A percentile compares a stretch with the other conserved stretches of the same genome.
Evolutionary conservation across 2,113 vertebrate genomes (phyloP).

Genomic region (Anolis sagrei): DNA sequence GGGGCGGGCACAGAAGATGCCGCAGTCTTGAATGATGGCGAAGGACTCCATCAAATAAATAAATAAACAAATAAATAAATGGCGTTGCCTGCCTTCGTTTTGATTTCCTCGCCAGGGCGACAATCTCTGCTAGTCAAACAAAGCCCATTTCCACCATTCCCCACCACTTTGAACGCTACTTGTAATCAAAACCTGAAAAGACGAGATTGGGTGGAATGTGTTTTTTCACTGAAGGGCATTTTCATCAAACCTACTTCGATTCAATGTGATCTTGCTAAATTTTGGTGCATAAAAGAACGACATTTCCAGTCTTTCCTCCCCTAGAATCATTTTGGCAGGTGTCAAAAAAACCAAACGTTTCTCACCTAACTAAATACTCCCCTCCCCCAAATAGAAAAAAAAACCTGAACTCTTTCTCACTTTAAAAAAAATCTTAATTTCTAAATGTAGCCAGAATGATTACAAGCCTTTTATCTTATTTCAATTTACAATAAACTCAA

Average conservation of each 20-base stretch:
- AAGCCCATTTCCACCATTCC: neutral
- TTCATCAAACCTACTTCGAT: neutral
- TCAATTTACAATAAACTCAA: neutral
- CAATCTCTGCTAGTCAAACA: neutral
- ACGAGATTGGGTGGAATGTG: neutral
- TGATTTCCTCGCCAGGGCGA: neutral
- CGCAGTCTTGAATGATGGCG: neutral
- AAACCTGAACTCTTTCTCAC: neutral
- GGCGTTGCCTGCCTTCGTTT: neutral
- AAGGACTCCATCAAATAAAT: neutral
- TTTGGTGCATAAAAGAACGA: neutral
- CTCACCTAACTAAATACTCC: neutral
- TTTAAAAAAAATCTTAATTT: slow-evolving; percentile 2
- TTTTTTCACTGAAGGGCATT: slow-evolving; percentile 14
- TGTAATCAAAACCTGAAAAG: slow-evolving; percentile 9
- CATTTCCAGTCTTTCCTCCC: neutral
- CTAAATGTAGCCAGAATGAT: neutral
- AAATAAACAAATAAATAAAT: neutral
- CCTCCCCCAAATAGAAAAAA: neutral
- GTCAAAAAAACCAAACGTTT: neutral
- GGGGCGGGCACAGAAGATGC: neutral
- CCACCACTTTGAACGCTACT: neutral
- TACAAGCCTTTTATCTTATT: neutral
- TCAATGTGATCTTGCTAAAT: neutral
- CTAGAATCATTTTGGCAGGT: neutral